phyloP scores from a whole-genome alignment of 2,888 invertebrate genomes.

The Agelastica alni region DNA sequence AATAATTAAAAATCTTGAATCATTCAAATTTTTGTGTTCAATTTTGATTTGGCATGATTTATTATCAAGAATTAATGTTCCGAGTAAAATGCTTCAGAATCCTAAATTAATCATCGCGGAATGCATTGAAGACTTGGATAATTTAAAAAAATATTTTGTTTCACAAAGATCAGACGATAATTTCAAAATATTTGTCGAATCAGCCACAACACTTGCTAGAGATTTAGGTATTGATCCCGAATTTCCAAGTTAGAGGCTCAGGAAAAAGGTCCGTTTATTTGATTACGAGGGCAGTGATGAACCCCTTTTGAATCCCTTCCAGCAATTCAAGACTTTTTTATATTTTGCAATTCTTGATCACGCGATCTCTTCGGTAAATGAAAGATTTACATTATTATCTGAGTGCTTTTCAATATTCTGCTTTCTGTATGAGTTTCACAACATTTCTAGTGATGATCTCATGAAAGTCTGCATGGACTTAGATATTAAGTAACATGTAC shows the following conservation, averaged over 20 bases:
- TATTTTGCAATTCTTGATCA: too few species aligned
- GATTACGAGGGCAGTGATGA: neutral
- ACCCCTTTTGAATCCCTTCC: neutral
- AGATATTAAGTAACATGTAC: neutral
- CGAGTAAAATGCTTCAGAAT: neutral
- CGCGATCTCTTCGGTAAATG: too few species aligned
- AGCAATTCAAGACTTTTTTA: neutral
- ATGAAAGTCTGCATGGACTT: slow-evolving; percentile 2
- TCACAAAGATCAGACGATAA: neutral
- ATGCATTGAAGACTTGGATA: neutral
- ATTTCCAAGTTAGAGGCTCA: neutral
- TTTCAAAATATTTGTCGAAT: neutral
- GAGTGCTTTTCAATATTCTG: neutral
- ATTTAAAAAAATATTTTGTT: neutral
- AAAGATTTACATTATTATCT: neutral
- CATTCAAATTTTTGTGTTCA: too few species aligned
- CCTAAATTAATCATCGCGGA: neutral
- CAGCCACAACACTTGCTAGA: neutral
- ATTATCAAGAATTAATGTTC: neutral
- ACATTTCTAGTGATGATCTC: too few species aligned
- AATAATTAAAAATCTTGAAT: too few species aligned
- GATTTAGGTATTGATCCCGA: too few species aligned
- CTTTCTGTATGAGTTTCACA: too few species aligned
- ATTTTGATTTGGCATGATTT: too few species aligned
- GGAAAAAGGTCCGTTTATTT: too few species aligned